These are phyloP conservation scores for Pteropus rufus DNA, from an alignment of 2,797 vertebrate species.

Conservation along the genomic window DNA sequence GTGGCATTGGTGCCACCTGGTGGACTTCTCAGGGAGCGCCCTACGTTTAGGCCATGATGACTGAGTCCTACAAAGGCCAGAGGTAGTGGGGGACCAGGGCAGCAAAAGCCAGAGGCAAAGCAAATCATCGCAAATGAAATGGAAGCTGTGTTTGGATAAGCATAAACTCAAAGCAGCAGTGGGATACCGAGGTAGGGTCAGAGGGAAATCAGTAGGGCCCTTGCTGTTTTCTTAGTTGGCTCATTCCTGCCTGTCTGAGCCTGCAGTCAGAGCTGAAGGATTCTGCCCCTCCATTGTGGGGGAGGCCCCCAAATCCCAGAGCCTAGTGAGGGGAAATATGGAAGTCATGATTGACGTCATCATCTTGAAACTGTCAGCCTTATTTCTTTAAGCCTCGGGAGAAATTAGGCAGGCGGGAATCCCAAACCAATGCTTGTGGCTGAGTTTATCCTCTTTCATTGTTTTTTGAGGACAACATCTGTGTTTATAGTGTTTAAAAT, in stretches of 20 bases:
- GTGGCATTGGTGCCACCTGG: slow-evolving; percentile 5
- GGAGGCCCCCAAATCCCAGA: too few relatives aligned
- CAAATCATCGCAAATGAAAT: not conserved
- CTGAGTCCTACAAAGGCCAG: not conserved
- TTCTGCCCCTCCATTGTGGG: too few relatives aligned
- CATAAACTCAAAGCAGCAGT: not conserved
- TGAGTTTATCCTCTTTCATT: not conserved
- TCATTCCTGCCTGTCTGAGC: too few relatives aligned
- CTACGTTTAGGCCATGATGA: not conserved
- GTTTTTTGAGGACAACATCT: not conserved
- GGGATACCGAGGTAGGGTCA: not conserved
- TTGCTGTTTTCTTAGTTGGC: not conserved
- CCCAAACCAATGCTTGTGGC: not conserved
- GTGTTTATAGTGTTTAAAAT: not conserved
- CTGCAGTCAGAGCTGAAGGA: not conserved
- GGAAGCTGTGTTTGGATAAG: not conserved
- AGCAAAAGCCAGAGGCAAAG: not conserved
- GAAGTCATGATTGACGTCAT: not conserved
- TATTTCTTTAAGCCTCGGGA: not conserved
- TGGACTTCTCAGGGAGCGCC: not conserved
- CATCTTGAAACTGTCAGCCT: not conserved
- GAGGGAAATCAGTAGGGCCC: not conserved
- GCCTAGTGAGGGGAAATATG: not conserved
- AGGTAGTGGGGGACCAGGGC: not conserved
- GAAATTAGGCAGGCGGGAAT: not conserved